These are phyloP conservation scores for Amphiprion percula DNA, from an alignment of 2,113 vertebrate species.

Conservation along the genomic window DNA sequence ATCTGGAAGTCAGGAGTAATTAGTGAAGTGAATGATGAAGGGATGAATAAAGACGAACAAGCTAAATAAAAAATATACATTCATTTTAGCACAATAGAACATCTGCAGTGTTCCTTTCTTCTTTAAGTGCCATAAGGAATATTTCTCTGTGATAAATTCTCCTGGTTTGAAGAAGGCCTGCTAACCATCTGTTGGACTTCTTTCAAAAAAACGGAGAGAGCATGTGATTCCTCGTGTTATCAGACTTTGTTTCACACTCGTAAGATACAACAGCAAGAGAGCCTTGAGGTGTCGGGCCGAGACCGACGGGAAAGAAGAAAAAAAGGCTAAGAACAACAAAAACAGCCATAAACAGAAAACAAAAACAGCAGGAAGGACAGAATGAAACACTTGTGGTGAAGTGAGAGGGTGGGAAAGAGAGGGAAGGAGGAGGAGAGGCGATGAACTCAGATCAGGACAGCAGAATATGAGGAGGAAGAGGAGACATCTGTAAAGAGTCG, in stretches of 20 bases:
- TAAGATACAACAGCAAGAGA: conserved; percentile 33
- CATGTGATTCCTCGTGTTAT: conserved; percentile 38
- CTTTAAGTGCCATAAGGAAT: neutral
- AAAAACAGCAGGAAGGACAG: conserved; percentile 54
- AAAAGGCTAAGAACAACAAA: conserved; percentile 29
- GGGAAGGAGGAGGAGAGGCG: conserved; percentile 5
- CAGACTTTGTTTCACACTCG: conserved; percentile 53
- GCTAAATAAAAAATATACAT: no score
- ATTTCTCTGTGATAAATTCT: conserved; percentile 31
- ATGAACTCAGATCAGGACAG: conserved; percentile 26
- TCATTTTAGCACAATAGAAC: no score
- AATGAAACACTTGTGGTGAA: conserved; percentile 64
- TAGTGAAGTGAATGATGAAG: no score
- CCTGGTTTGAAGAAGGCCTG: conserved; percentile 47
- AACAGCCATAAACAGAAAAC: conserved; percentile 46
- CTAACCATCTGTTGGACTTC: conserved; percentile 58
- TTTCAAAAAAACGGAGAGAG: conserved; percentile 1
- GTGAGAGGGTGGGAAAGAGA: conserved; percentile 45
- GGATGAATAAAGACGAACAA: no score
- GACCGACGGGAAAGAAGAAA: conserved; percentile 25
- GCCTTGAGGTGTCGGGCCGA: conserved; percentile 56
- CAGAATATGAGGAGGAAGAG: conserved; percentile 9
- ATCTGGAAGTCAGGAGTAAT: no score
- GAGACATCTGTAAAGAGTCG: no score
- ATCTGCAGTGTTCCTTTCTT: neutral